Conservation (phyloP, 2,797 vertebrate genomes). For the Cygnus olor region DNA sequence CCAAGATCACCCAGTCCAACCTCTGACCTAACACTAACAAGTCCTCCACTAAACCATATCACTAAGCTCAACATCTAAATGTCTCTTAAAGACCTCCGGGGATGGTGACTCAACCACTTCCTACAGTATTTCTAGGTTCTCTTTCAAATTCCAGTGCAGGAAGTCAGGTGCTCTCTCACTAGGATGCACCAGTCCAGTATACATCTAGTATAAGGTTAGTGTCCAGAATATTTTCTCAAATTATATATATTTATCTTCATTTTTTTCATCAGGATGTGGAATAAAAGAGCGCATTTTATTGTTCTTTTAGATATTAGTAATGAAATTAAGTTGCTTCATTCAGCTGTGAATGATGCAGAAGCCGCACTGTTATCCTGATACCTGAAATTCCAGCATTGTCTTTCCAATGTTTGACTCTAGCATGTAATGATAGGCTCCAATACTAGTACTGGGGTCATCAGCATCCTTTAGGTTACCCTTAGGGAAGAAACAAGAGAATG, state of each 20-base stretch:
- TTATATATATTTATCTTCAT: not conserved
- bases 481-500: slow-evolving; percentile 37
- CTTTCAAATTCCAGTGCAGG: not conserved
- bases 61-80: too few species aligned
- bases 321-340: not conserved
- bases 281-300: not conserved
- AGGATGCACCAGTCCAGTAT: not conserved
- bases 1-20: too few species aligned
- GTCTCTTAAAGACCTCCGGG: too few species aligned
- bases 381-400: slow-evolving; percentile 94
- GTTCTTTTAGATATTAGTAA: not conserved
- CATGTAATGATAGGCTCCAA: slow-evolving; percentile 90
- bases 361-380: slow-evolving; percentile 46
- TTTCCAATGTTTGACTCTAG: slow-evolving; percentile 86
- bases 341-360: not conserved
- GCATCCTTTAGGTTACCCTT: slow-evolving; percentile 86
- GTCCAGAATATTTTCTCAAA: not conserved
- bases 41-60: too few species aligned
- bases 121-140: not conserved
- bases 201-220: not conserved
- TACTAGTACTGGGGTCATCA: slow-evolving; percentile 86
- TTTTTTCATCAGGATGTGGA: not conserved
- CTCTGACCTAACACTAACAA: too few species aligned
- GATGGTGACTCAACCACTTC: too few species aligned
- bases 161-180: slow-evolving; percentile 7